A percentile compares a stretch with the other conserved stretches of the same genome.
These are phyloP conservation scores for Drosophila simulans DNA, from an alignment of 1,140 invertebrate genomes.

Conservation along the genomic window DNA sequence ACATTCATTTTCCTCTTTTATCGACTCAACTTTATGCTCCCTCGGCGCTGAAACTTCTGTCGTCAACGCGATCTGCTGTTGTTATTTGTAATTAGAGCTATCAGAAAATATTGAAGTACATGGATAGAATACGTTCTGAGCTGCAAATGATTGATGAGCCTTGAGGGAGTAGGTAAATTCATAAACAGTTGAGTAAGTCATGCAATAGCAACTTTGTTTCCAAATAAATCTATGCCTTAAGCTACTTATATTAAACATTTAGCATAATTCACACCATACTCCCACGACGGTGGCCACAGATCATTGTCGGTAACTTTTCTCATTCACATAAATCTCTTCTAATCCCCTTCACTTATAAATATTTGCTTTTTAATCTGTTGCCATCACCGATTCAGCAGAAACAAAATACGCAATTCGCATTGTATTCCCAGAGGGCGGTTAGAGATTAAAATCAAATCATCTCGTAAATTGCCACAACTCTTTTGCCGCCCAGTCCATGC, in stretches of 20 bases:
- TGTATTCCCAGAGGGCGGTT: constrained; percentile 30
- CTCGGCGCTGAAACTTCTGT: constrained; percentile 61
- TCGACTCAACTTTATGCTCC: constrained; percentile 48
- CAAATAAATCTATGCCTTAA: too few relatives aligned
- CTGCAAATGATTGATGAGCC: background rate
- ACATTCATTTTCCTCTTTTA: constrained; percentile 40
- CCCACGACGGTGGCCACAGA: background rate
- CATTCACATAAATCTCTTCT: constrained; percentile 10
- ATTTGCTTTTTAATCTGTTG: constrained; percentile 48
- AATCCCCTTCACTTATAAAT: constrained; percentile 33
- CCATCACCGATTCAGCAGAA: constrained; percentile 29
- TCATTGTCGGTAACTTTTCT: background rate
- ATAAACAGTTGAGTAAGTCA: too few relatives aligned
- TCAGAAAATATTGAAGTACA: constrained; percentile 44
- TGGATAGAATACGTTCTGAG: background rate
- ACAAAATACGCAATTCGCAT: constrained; percentile 26
- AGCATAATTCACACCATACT: background rate
- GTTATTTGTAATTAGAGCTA: constrained; percentile 76
- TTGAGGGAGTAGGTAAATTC: too few relatives aligned
- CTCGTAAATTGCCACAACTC: constrained; percentile 65
- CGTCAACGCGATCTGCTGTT: constrained; percentile 59
- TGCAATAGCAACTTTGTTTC: too few relatives aligned
- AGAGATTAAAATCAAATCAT: constrained; percentile 75
- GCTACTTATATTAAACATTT: too few relatives aligned
- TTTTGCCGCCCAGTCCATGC: constrained; percentile 30